Base-by-base conservation (phyloP, 1,140 invertebrate species). In the Macrocentrus cingulum region DNA sequence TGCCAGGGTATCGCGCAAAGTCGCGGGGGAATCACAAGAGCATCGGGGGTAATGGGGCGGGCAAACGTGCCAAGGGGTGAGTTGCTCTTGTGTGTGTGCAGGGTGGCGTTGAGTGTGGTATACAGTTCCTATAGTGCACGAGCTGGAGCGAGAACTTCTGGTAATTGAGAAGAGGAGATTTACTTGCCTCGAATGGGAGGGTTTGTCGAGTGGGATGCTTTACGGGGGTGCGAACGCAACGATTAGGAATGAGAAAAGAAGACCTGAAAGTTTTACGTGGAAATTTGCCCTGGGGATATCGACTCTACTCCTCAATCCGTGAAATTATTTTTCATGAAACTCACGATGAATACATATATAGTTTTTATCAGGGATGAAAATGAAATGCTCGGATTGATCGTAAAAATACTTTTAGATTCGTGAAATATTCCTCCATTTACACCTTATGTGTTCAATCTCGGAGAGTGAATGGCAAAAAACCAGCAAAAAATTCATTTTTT, bases 91-190 rank as follows among this genome's bases (percentile, higher is more conserved):
- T 48, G 62, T 59, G 61, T 54, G 66, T 13, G 15, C 13, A 39
- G 36, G 3, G 4, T 39, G 36, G 11, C 39, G 16, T 11, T 41
- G 16, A 9, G 7, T 15, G 7, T 44, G 22, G 42, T 54, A 55
- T 46, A 61, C 62, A 67, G 52, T 41, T 34, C 11, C 20, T 44
- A 39, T 51, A 32, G 36, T 34, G 37, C 46, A 49, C 20, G 46
- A 57, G 49, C 13, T 11, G 34, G 49, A 15, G 41, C 34, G 22
- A 44, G 23, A 23, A 29, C 39, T 51, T 56, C 55, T 44, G 74
- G 76, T 77, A 79, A 79, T 79, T 77, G 75, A 76, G 76, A 77
- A 78, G 70, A 74, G 72, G 74, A 77, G 74, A 79, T 76, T 78
- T 76, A 77, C 74, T 76, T 71, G 65, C 65, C 64, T 59, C 65